These are phyloP conservation scores for Austrolebias charrua DNA, from an alignment of 2,797 vertebrate genomes.

Conservation along the genomic window DNA sequence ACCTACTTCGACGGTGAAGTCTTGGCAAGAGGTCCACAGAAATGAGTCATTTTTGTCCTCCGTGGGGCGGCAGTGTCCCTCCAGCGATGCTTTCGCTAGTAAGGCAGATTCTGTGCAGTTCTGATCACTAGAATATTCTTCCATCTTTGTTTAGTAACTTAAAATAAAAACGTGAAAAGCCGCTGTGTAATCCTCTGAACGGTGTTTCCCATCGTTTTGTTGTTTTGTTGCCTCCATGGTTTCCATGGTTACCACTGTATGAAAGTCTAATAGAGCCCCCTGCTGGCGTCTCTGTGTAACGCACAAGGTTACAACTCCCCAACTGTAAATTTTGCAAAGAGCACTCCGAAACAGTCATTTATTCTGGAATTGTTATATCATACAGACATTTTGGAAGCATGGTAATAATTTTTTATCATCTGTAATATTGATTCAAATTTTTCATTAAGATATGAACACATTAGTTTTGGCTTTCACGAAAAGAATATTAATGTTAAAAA, in stretches of 20 bases:
- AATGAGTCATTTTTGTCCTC: slow-evolving; percentile 45
- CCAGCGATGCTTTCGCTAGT: slow-evolving; percentile 36
- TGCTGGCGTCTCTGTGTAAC: slow-evolving; percentile 24
- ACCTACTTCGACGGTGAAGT: slow-evolving; percentile 81
- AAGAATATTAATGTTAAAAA: too few species aligned
- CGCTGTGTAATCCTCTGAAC: neutral
- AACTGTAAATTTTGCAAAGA: too few species aligned
- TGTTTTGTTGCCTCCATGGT: slow-evolving; percentile 44
- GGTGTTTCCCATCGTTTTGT: slow-evolving; percentile 1
- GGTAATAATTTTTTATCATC: too few species aligned
- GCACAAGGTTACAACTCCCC: too few species aligned
- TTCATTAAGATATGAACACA: too few species aligned
- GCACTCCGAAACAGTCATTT: too few species aligned
- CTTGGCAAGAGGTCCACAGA: slow-evolving; percentile 75
- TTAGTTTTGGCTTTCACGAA: too few species aligned
- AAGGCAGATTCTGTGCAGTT: slow-evolving; percentile 19
- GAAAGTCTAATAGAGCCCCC: slow-evolving; percentile 25
- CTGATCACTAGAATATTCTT: neutral
- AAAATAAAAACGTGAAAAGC: neutral
- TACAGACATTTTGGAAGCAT: too few species aligned
- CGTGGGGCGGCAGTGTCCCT: neutral
- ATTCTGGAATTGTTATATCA: too few species aligned
- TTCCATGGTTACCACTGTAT: slow-evolving; percentile 50
- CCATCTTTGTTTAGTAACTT: slow-evolving; percentile 28
- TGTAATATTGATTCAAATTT: too few species aligned